phyloP scores from a whole-genome alignment of 2,797 vertebrate species.

The Scolopax rusticola region DNA sequence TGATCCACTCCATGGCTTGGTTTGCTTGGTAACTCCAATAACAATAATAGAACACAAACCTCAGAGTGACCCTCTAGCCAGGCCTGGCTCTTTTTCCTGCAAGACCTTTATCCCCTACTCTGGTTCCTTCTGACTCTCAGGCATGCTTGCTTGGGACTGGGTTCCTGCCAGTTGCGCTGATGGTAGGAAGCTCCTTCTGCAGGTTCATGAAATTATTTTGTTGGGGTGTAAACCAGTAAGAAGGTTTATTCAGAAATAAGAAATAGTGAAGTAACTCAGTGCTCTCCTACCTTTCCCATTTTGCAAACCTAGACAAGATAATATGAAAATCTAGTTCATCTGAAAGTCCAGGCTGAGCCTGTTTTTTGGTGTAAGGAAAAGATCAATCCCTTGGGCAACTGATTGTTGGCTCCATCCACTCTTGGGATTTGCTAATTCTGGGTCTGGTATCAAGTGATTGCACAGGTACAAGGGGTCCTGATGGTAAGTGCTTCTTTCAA shows the following conservation, averaged over 20 bases:
- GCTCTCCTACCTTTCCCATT: neutral
- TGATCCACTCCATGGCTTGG: neutral
- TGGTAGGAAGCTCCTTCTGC: neutral
- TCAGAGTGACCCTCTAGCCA: neutral
- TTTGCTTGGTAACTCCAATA: constrained; percentile 28
- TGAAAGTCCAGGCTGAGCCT: neutral
- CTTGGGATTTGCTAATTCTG: neutral
- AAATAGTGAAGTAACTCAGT: neutral
- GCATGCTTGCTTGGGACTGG: neutral
- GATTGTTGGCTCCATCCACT: neutral
- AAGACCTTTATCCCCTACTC: neutral
- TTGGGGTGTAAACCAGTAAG: neutral
- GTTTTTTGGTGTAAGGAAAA: neutral
- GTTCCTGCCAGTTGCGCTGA: neutral
- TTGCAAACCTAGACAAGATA: neutral
- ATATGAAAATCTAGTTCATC: neutral
- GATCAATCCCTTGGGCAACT: neutral
- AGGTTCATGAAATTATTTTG: neutral
- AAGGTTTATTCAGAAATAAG: neutral
- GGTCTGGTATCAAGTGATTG: neutral
- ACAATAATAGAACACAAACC: constrained; percentile 43
- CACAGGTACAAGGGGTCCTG: neutral
- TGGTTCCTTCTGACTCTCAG: neutral
- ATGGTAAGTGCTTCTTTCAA: neutral
- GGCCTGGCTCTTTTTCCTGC: neutral